These are phyloP conservation scores for Phortica okadai DNA, from an alignment of 2,888 invertebrate genomes.

Conservation along the genomic window DNA sequence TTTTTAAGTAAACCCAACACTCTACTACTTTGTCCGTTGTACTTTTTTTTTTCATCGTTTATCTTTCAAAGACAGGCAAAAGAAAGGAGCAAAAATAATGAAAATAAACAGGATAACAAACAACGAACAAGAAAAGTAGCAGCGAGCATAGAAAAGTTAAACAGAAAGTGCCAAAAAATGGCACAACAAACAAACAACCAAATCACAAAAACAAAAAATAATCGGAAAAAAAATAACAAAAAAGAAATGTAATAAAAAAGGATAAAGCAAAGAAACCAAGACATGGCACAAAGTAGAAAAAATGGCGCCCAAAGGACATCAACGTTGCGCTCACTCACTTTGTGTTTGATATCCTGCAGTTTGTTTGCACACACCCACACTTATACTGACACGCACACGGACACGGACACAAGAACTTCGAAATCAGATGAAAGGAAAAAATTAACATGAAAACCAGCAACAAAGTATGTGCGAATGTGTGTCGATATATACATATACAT, in stretches of 20 bases:
- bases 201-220: background rate
- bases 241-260: background rate
- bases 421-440: slow-evolving; percentile 34
- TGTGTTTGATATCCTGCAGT: slow-evolving; percentile 12
- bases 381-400: background rate
- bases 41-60: background rate
- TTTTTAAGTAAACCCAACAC: background rate
- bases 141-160: background rate
- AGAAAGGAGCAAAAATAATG: background rate
- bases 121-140: background rate
- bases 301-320: slow-evolving; percentile 20
- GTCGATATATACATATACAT: too few relatives aligned
- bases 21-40: background rate
- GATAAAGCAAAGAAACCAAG: background rate
- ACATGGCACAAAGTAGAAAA: slow-evolving; percentile 11
- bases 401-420: background rate
- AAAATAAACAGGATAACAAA: slow-evolving; percentile 1
- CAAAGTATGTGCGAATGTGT: too few relatives aligned
- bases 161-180: slow-evolving; percentile 12
- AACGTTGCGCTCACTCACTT: slow-evolving; percentile 9
- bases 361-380: background rate
- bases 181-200: background rate
- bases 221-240: background rate
- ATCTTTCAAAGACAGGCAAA: background rate
- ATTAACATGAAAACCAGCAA: background rate